These are phyloP conservation scores for Ammospiza caudacuta DNA, from an alignment of 2,113 vertebrate genomes.

Conservation along the genomic window DNA sequence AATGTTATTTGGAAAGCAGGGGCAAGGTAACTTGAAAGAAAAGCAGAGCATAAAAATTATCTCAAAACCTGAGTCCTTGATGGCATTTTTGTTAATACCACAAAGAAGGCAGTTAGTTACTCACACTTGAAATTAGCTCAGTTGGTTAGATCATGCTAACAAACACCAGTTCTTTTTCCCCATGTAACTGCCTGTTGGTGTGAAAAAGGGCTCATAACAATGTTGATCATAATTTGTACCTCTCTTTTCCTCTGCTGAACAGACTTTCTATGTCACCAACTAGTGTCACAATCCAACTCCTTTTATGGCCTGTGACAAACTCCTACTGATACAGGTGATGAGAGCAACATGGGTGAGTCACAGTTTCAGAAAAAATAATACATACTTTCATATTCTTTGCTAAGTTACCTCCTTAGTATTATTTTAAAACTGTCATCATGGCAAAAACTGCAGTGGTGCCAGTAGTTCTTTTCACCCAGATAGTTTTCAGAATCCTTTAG, in stretches of 20 bases:
- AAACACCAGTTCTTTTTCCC: background rate
- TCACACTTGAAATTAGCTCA: background rate
- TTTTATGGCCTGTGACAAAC: background rate
- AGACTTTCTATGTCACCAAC: background rate
- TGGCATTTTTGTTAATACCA: background rate
- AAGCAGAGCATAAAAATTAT: background rate
- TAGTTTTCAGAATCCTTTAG: background rate
- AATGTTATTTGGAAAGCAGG: background rate
- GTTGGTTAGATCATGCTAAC: background rate
- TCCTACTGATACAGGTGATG: background rate
- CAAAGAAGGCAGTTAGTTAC: background rate
- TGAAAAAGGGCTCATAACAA: background rate
- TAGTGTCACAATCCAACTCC: rapidly evolving
- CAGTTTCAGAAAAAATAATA: background rate
- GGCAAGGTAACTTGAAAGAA: background rate
- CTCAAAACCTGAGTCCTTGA: background rate
- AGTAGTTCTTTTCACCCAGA: background rate
- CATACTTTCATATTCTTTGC: background rate
- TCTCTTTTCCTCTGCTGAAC: background rate
- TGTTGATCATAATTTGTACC: background rate
- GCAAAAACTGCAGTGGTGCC: background rate
- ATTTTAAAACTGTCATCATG: background rate
- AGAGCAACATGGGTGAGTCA: background rate
- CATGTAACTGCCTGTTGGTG: background rate
- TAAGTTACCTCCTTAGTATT: background rate